A percentile compares a stretch with the other conserved stretches of the same genome.
phyloP scores from a whole-genome alignment of 1,140 invertebrate species.

The Octopus sinensis region DNA sequence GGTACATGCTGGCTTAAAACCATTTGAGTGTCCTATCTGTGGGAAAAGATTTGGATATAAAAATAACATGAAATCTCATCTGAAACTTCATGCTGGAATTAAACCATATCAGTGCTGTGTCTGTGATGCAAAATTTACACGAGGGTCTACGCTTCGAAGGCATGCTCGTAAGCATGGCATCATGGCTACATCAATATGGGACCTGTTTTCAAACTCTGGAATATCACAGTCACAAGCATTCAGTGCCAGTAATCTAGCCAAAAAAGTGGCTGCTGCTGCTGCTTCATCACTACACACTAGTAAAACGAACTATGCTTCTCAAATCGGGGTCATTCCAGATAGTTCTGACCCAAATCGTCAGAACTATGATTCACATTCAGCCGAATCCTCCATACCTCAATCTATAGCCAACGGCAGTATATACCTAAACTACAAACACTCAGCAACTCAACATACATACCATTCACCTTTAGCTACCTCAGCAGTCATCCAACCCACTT shows the following conservation, averaged over 20 bases:
- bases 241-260: neutral
- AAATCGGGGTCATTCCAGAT: slow-evolving; percentile 10
- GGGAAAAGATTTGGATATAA: slow-evolving; percentile 64
- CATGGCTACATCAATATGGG: slow-evolving; percentile 42
- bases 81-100: slow-evolving; percentile 60
- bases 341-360: neutral
- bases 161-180: slow-evolving; percentile 50
- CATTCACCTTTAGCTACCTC: slow-evolving; percentile 11
- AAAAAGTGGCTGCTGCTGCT: neutral
- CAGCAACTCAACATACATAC: neutral
- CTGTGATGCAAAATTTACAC: slow-evolving; percentile 58
- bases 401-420: slow-evolving; percentile 10
- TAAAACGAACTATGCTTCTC: slow-evolving; percentile 11
- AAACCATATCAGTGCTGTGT: slow-evolving; percentile 63
- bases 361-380: slow-evolving; percentile 4
- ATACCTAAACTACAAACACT: slow-evolving; percentile 5
- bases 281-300: neutral
- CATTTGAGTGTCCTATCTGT: slow-evolving; percentile 64
- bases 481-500: slow-evolving; percentile 22
- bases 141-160: slow-evolving; percentile 44
- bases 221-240: neutral
- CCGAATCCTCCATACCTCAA: neutral
- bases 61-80: slow-evolving; percentile 62
- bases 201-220: slow-evolving; percentile 30
- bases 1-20: slow-evolving; percentile 59